Conservation (phyloP, 1,140 invertebrate species). For the Meloidogyne floridensis region DNA sequence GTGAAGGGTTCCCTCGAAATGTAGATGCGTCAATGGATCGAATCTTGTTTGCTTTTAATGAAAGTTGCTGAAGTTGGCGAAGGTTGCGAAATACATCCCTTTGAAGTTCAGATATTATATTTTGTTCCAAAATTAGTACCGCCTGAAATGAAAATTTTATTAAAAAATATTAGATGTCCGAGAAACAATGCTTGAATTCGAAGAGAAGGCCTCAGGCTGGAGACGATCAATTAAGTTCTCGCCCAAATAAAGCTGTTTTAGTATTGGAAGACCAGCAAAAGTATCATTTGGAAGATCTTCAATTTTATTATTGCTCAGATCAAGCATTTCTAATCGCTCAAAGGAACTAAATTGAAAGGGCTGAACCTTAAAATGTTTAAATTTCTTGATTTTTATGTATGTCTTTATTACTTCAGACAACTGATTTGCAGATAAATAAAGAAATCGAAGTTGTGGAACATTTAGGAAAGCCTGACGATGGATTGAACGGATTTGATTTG, state of each 20-base stretch:
- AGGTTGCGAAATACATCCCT: conserved; percentile 51
- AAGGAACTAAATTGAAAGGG: conserved; percentile 47
- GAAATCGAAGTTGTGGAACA: conserved; percentile 59
- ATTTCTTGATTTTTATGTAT: conserved; percentile 6
- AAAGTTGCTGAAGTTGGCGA: conserved; percentile 57
- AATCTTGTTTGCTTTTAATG: conserved; percentile 61
- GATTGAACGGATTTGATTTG: conserved; percentile 54
- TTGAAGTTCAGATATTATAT: conserved; percentile 47
- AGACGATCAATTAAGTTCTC: conserved; percentile 57
- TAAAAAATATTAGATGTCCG: background rate
- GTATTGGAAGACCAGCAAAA: conserved; percentile 53
- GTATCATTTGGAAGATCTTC: conserved; percentile 42
- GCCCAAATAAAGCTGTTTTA: conserved; percentile 61
- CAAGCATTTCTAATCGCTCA: conserved; percentile 64
- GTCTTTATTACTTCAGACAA: conserved; percentile 45
- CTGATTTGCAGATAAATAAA: conserved; percentile 61
- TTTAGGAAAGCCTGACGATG: conserved; percentile 64
- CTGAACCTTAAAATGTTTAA: conserved; percentile 10
- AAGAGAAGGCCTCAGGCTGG: conserved; percentile 52
- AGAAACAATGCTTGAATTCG: conserved; percentile 55
- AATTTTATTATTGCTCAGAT: conserved; percentile 58
- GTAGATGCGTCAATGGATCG: conserved; percentile 55
- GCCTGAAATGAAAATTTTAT: background rate
- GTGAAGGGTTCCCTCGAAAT: conserved; percentile 53
- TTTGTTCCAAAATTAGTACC: conserved; percentile 55